A percentile compares a stretch with the other conserved stretches of the same genome.
Conservation (phyloP, 2,113 vertebrate species). For the Elgaria multicarinata region DNA sequence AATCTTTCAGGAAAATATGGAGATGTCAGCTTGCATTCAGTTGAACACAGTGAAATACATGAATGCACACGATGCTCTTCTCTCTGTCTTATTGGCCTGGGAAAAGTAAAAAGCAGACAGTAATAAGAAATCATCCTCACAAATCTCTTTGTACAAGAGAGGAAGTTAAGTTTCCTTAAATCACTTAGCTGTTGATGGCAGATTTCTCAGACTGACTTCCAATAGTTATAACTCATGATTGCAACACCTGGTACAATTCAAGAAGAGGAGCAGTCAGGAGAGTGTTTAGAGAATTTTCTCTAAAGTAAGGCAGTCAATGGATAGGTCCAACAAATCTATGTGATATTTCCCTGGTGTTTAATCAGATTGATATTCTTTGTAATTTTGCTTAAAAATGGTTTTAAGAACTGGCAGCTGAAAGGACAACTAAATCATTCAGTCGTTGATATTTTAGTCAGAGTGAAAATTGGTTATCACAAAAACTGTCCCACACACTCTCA, state of each 20-base stretch:
- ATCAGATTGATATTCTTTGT: background rate
- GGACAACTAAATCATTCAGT: background rate
- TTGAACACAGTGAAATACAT: slow-evolving; percentile 49
- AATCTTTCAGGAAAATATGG: slow-evolving; percentile 42
- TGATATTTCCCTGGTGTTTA: background rate
- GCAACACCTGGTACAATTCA: slow-evolving; percentile 4
- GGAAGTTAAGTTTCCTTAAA: background rate
- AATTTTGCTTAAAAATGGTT: background rate
- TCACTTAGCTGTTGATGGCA: slow-evolving; percentile 29
- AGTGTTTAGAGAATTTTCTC: slow-evolving; percentile 10
- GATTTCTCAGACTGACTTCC: background rate
- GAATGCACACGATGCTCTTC: slow-evolving; percentile 28
- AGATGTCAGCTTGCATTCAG: slow-evolving; percentile 55
- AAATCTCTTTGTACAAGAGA: slow-evolving; percentile 20
- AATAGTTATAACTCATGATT: background rate
- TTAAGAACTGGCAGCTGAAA: background rate
- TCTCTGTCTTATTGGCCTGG: slow-evolving; percentile 12
- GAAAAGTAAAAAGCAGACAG: background rate
- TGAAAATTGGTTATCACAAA: background rate
- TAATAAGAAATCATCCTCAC: slow-evolving; percentile 17
- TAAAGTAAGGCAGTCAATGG: background rate
- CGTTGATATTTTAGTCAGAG: background rate
- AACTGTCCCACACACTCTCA: no score
- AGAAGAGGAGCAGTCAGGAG: background rate
- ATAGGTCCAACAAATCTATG: background rate